Conservation (phyloP, 92 coral and sea anemone genomes). For the Hydrozoanthus gracilis region DNA sequence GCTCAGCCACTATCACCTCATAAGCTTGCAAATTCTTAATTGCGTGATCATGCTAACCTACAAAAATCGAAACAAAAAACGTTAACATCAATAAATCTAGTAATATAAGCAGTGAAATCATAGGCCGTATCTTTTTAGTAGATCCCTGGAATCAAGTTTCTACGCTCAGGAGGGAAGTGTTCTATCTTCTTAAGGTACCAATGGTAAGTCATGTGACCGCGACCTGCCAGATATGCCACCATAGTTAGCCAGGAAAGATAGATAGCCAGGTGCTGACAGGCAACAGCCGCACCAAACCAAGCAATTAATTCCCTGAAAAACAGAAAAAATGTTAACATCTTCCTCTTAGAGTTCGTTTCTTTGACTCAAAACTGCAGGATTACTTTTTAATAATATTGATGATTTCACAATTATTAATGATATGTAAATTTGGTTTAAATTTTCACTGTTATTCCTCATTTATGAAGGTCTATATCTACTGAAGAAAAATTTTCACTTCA, state of each 20-base stretch:
- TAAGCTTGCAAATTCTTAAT: no score
- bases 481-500: no score
- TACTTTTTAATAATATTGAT: not conserved
- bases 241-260: conserved; percentile 77
- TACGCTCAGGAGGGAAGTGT: conserved; percentile 75
- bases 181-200: conserved; percentile 87
- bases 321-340: not conserved
- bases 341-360: no score
- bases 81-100: no score
- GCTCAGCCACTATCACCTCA: no score
- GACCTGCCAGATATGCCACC: conserved; percentile 82
- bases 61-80: not conserved
- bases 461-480: no score
- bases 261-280: conserved; percentile 72
- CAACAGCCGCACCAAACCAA: conserved; percentile 83
- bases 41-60: no score
- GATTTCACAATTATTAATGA: no score
- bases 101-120: no score
- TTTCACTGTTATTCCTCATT: no score
- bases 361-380: not conserved
- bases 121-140: conserved; percentile 36
- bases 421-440: no score
- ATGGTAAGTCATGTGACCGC: conserved; percentile 83
- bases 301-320: conserved; percentile 79
- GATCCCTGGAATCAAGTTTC: conserved; percentile 74